Conservation (phyloP, 2,797 vertebrate species). For the Gadopsis marmoratus region DNA sequence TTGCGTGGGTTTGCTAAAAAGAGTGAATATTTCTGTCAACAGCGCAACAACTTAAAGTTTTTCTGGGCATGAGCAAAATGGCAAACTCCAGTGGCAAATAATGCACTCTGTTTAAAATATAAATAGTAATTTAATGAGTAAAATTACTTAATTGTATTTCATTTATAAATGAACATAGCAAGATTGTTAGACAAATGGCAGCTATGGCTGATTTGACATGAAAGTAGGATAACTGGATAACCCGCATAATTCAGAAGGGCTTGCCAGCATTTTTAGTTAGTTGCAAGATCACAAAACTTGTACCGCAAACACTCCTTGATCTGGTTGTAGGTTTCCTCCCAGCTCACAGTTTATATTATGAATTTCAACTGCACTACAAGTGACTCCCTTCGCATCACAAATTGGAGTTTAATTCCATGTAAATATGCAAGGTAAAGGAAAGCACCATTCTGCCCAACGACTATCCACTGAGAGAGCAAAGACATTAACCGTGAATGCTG, state of each 20-base stretch:
- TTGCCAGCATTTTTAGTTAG: conserved; percentile 44
- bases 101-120: no score
- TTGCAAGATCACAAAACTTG: conserved; percentile 20
- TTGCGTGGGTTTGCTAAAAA: conserved; percentile 1
- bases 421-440: no score
- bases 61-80: not conserved
- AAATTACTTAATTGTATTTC: not conserved
- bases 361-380: not conserved
- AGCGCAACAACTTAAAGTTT: not conserved
- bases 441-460: no score
- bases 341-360: not conserved
- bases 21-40: not conserved
- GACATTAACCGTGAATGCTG: not conserved
- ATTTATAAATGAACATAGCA: not conserved
- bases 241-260: conserved; percentile 59
- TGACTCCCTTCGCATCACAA: not conserved
- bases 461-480: not conserved
- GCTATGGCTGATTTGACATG: not conserved
- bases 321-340: not conserved
- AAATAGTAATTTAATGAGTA: not conserved
- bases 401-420: no score
- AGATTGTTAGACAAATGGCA: not conserved
- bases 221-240: conserved; percentile 51
- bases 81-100: not conserved
- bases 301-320: conserved; percentile 43